Evolutionary conservation across 2,888 invertebrate genomes (phyloP), one percentile per base, ranked within the genome.

Genomic region (Alloscopus bannaensis): DNA sequence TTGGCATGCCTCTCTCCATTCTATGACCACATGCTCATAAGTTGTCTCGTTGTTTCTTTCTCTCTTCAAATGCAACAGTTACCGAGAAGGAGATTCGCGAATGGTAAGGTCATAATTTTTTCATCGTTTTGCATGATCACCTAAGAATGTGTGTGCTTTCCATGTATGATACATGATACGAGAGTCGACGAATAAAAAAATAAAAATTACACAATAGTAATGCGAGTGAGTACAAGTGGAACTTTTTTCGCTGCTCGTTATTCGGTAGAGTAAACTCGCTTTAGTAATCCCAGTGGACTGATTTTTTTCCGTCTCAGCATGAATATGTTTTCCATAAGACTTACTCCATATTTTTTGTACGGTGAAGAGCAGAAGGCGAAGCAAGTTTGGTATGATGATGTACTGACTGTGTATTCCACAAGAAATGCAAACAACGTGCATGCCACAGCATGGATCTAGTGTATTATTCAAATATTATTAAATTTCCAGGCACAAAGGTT

Each of bases 181-280:
- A n/a, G n/a, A n/a, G n/a, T n/a, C n/a, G n/a, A n/a, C n/a, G n/a
- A n/a, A n/a, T n/a, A n/a, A n/a, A n/a, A n/a, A n/a, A n/a, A n/a
- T n/a, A n/a, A n/a, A n/a, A n/a, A 86, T 92, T 96, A 87, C n/a
- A n/a, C 55, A 57, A 69, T 40, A 52, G 69, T 24, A 66, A 66
- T 66, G 50, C 29, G 6, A 36, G 36, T 13, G 36, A 8, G 36
- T 47, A 11, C n/a, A n/a, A n/a, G n/a, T 47, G 4, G 16, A 89
- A 88, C 77, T 36, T 36, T n/a, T n/a, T n/a, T n/a, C n/a, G n/a
- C n/a, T n/a, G 60, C n/a, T 11, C 18, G 6, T 36, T 24, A 16
- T 65, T 20, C 26, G n/a, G 16, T 20, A 16, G 16, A 40, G 8
- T 22, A 22, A n/a, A n/a, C n/a, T n/a, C n/a, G n/a, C n/a, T n/a